Conservation (phyloP, 1,140 invertebrate genomes). For the honey bee (Apis mellifera) region DNA sequence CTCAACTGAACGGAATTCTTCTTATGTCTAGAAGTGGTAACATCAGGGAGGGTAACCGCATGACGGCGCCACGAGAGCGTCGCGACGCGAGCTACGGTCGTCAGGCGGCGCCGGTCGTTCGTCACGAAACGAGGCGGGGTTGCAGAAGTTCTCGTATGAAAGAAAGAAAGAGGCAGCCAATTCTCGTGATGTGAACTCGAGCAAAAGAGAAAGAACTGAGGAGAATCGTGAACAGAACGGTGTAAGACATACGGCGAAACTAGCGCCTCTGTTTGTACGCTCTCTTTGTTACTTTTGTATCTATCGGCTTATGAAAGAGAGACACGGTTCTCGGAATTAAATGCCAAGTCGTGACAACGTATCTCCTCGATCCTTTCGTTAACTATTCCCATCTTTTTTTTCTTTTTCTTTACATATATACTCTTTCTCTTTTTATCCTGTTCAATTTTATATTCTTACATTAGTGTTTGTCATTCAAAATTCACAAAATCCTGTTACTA, state of each 20-base stretch:
- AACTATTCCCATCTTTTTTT: not conserved
- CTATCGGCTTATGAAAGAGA: slow-evolving; percentile 6
- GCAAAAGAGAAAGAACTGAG: slow-evolving; percentile 37
- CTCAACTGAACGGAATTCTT: not conserved
- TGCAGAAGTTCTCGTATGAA: slow-evolving; percentile 11
- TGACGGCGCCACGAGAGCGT: slow-evolving; percentile 69
- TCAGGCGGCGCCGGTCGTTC: slow-evolving; percentile 64
- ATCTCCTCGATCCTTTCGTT: not conserved
- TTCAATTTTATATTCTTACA: not conserved
- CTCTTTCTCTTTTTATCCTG: not conserved
- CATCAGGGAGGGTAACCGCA: slow-evolving; percentile 45
- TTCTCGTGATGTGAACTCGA: slow-evolving; percentile 35
- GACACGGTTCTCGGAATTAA: slow-evolving; percentile 23
- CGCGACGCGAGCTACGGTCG: slow-evolving; percentile 66
- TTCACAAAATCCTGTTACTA: slow-evolving; percentile 23
- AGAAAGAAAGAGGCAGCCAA: slow-evolving; percentile 29
- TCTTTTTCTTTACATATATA: slow-evolving; percentile 3
- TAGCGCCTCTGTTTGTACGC: slow-evolving; percentile 2
- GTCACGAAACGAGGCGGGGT: slow-evolving; percentile 49
- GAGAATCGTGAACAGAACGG: slow-evolving; percentile 14
- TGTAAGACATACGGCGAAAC: not conserved
- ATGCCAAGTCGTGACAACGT: slow-evolving; percentile 35
- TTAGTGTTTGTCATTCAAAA: slow-evolving; percentile 10
- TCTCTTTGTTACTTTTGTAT: slow-evolving; percentile 10
- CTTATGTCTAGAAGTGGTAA: slow-evolving; percentile 20